A percentile compares a stretch with the other conserved stretches of the same genome.
These are phyloP conservation scores for Mungos mungo DNA, from an alignment of 2,113 vertebrate genomes.

Conservation along the genomic window DNA sequence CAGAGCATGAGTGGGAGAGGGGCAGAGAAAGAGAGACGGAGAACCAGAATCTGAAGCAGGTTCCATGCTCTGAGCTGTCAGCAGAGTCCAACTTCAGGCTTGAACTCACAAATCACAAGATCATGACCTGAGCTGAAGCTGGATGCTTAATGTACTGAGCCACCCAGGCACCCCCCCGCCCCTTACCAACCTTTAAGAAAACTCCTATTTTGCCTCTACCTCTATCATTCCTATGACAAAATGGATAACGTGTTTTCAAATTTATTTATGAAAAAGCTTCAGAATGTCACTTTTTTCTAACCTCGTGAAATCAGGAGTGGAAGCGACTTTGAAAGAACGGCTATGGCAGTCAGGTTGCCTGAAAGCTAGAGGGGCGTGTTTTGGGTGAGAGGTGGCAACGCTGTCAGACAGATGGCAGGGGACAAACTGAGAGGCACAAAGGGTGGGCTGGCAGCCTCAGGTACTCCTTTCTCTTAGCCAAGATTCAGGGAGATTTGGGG, in stretches of 20 bases:
- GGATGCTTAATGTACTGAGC: no score
- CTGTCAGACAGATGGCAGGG: constrained; percentile 37
- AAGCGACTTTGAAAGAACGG: not conserved
- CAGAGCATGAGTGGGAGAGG: no score
- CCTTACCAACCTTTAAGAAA: not conserved
- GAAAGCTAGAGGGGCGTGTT: not conserved
- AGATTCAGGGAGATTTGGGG: constrained; percentile 27
- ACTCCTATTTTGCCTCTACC: not conserved
- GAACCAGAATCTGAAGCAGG: no score
- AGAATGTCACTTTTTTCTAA: not conserved
- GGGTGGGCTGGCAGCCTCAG: constrained; percentile 23
- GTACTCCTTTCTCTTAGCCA: not conserved
- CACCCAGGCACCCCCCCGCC: no score
- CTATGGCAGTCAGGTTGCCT: not conserved
- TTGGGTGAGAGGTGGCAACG: not conserved
- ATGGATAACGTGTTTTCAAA: not conserved
- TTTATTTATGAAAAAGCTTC: not conserved
- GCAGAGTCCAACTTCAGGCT: no score
- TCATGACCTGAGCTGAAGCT: no score
- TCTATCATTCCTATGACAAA: not conserved
- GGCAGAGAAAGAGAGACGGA: no score
- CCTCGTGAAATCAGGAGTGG: not conserved
- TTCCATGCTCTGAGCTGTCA: no score
- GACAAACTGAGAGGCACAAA: constrained; percentile 27
- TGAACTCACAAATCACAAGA: no score